These are phyloP conservation scores for Drosophila glabriapex DNA, from an alignment of 2,888 invertebrate genomes.

Conservation along the genomic window DNA sequence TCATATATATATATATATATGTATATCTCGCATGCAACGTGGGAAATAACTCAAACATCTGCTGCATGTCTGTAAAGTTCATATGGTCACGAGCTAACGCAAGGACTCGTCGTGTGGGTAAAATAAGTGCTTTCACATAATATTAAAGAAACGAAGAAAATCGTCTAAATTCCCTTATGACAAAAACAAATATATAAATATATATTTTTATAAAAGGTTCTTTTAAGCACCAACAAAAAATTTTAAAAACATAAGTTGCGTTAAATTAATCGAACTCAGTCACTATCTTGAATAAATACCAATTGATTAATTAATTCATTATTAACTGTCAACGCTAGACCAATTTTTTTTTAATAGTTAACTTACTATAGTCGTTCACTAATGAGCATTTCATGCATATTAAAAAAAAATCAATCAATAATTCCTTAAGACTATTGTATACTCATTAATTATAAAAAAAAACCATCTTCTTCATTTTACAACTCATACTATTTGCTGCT, in stretches of 20 bases:
- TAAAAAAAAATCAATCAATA: background rate
- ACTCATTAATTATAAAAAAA: background rate
- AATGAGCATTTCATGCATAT: background rate
- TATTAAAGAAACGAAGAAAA: background rate
- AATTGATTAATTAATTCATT: background rate
- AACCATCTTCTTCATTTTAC: conserved; percentile 1
- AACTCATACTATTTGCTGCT: conserved; percentile 8
- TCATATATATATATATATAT: conserved; percentile 15
- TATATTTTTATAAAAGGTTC: background rate
- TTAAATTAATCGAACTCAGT: background rate
- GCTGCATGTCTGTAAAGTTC: conserved; percentile 44
- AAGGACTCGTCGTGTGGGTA: conserved; percentile 5
- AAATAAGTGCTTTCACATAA: background rate
- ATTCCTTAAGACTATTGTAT: background rate
- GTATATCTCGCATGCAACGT: conserved; percentile 31
- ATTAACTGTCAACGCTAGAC: background rate
- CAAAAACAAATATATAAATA: background rate
- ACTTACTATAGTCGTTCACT: conserved; percentile 3
- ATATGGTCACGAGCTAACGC: conserved; percentile 29
- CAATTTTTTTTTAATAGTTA: background rate
- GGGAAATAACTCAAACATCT: conserved; percentile 35
- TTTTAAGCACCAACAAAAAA: background rate
- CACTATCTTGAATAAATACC: background rate
- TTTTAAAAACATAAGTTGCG: background rate
- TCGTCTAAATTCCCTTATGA: background rate